Base-by-base conservation (phyloP, 2,113 vertebrate genomes). In the Eleginops maclovinus region DNA sequence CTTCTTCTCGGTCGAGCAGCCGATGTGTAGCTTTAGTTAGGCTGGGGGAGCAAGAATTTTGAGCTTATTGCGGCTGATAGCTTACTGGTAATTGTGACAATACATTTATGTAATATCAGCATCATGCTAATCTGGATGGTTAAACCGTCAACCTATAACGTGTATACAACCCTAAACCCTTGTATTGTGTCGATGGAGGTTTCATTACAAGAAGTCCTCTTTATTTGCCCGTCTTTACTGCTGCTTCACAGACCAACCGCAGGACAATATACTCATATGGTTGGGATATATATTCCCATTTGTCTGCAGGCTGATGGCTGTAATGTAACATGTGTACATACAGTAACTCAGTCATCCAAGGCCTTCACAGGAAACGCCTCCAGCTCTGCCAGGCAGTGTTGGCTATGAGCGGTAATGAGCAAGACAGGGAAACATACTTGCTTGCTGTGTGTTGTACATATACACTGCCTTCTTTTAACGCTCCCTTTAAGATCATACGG, bases 321-420 rank as follows among this genome's bases (percentile, higher is more conserved):
- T 66, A 46, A 72, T 66, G 41, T 31, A 74, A 68, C 43, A 17
- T 24, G 9, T 56, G 41, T 36, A 67, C 76, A 44, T 65, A 22
- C 40, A 51, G 46, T 64, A 71, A 81, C 71, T 74, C 55, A 82
- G 31, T 64, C 61, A 26, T 85, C 19, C 26, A 26, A 58, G 56
- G 41, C 15, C 47, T 49, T 47, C 21, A 58, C 24, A 66, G 36
- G 75, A 58, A 81, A 58, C 16, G 80, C 74, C 36, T 62, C 26
- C 8, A 70, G 77, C 59, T 47, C 5, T 43, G 44, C 60, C 79
- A 62, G 73, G 49, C 46, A 9, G 15, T 4, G 55, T 22, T 49
- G 54, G 16, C 60, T 55, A n/a, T 50, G 15, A 72, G 59, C 46
- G 24, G 26, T 55, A 60, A 79, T 49, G 63, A 72, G 47, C 46